These are phyloP conservation scores for Nothocercus julius DNA, from an alignment of 2,113 vertebrate genomes.

Conservation along the genomic window DNA sequence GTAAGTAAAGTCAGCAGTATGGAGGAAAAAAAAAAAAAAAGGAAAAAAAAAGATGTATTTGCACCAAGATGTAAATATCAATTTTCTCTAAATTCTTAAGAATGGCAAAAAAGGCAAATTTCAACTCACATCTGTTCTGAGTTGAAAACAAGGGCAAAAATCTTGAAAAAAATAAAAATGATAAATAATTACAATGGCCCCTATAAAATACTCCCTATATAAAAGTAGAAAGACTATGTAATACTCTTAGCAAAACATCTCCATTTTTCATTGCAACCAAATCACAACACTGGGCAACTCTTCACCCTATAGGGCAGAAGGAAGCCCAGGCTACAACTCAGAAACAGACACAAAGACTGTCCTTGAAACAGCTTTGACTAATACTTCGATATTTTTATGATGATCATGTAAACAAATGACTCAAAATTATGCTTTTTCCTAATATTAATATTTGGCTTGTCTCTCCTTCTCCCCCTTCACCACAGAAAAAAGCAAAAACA, in stretches of 20 bases:
- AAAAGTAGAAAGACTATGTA: neutral
- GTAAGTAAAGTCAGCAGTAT: neutral
- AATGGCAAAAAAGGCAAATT: neutral
- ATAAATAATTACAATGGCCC: neutral
- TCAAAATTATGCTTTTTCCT: neutral
- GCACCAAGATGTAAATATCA: neutral
- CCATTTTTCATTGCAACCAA: neutral
- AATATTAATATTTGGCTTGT: neutral
- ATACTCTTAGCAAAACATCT: neutral
- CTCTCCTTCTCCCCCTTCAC: neutral
- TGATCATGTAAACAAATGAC: neutral
- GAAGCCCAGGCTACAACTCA: neutral
- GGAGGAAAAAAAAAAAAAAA: neutral
- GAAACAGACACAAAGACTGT: neutral
- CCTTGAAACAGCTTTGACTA: neutral
- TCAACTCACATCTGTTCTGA: neutral
- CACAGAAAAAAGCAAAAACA: neutral
- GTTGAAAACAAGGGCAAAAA: neutral
- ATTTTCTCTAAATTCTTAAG: neutral
- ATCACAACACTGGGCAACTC: neutral
- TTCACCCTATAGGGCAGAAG: neutral
- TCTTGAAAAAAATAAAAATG: neutral
- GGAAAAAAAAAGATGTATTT: neutral
- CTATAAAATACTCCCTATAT: neutral
- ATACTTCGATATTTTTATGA: neutral